Evolutionary conservation across 2,888 invertebrate species (phyloP).

Genomic region (Geotrupes spiniger): DNA sequence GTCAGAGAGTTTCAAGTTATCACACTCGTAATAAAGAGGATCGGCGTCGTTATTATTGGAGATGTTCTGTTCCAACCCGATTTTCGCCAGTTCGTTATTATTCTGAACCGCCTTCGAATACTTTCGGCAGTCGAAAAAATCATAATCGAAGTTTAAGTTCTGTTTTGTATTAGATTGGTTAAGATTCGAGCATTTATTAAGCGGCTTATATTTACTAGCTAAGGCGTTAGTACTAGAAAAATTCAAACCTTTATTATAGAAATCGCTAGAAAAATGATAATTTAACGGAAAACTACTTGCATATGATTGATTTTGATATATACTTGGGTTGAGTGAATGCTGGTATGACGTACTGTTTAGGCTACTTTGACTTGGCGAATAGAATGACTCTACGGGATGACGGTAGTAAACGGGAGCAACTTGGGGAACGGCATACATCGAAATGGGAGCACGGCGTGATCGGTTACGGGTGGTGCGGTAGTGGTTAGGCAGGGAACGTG

Average conservation of each 20-base stretch:
- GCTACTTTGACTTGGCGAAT: conserved; percentile 41
- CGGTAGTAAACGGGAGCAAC: conserved; percentile 45
- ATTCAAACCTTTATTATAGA: conserved; percentile 6
- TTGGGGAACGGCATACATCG: conserved; percentile 49
- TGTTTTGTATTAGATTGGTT: not conserved
- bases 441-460: conserved; percentile 38
- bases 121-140: too few relatives aligned
- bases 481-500: conserved; percentile 43
- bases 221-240: conserved; percentile 42
- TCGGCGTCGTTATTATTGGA: conserved; percentile 9
- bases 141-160: too few relatives aligned
- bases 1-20: not conserved
- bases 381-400: conserved; percentile 24
- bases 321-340: conserved; percentile 32
- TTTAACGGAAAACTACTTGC: conserved; percentile 44
- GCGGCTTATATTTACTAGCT: not conserved
- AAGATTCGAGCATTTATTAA: not conserved
- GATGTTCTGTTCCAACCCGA: not conserved
- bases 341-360: conserved; percentile 39
- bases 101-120: too few relatives aligned
- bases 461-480: conserved; percentile 42
- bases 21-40: not conserved
- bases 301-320: conserved; percentile 41
- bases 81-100: too few relatives aligned
- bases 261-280: conserved; percentile 22